phyloP scores from a whole-genome alignment of 2,888 invertebrate species.

The Noctua pronuba region DNA sequence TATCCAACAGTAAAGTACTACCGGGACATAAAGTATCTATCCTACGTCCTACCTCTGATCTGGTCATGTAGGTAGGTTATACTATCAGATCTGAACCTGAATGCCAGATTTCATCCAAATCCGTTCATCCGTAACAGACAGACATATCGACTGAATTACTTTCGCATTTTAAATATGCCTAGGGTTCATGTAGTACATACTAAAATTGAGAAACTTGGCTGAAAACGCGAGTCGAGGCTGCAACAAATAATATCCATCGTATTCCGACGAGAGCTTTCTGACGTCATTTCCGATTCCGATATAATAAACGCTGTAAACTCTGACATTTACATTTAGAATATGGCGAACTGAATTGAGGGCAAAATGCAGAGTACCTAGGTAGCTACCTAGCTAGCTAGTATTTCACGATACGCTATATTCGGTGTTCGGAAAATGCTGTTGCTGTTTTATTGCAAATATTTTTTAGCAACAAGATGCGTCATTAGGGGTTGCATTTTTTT shows the following conservation, averaged over 20 bases:
- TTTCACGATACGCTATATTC: background rate
- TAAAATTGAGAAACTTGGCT: background rate
- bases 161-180: background rate
- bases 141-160: background rate
- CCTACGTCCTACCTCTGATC: background rate
- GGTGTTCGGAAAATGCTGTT: background rate
- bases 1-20: background rate
- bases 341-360: constrained; percentile 17
- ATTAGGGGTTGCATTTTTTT: no score
- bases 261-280: constrained; percentile 20
- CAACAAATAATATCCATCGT: constrained; percentile 8
- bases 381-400: background rate
- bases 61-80: no score
- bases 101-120: background rate
- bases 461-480: no score
- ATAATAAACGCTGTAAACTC: constrained; percentile 22
- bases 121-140: background rate
- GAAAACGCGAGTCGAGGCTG: background rate
- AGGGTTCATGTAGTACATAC: background rate
- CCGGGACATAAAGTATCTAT: background rate
- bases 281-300: constrained; percentile 39
- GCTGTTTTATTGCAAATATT: background rate
- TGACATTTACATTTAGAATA: constrained; percentile 26
- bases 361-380: constrained; percentile 18
- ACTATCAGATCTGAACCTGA: no score